These are phyloP conservation scores for Leptinotarsa undecemlineata DNA, from an alignment of 1,140 invertebrate genomes.

Conservation along the genomic window DNA sequence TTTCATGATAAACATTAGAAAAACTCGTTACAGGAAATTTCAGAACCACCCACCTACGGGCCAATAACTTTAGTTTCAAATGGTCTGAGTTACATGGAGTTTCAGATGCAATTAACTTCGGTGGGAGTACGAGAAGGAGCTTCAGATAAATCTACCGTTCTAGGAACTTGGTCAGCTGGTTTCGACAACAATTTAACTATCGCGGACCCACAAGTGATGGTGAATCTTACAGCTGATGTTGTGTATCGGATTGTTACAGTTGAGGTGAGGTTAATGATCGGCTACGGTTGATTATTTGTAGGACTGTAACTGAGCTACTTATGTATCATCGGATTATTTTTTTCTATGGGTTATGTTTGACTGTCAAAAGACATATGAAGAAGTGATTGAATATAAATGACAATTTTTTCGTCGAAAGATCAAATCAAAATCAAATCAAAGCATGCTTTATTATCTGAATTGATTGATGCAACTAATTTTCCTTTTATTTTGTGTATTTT, in stretches of 20 bases:
- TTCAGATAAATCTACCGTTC: slow-evolving; percentile 63
- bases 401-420: no score
- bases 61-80: slow-evolving; percentile 62
- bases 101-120: slow-evolving; percentile 69
- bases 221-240: slow-evolving; percentile 76
- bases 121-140: slow-evolving; percentile 67
- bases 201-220: slow-evolving; percentile 67
- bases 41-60: slow-evolving; percentile 68
- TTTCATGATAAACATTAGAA: neutral
- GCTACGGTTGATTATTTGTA: no score
- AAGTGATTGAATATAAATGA: no score
- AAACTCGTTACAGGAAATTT: neutral
- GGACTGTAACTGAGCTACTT: no score
- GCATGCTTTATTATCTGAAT: no score
- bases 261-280: slow-evolving; percentile 32
- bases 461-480: no score
- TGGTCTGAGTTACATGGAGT: slow-evolving; percentile 73
- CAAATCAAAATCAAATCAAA: no score
- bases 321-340: no score
- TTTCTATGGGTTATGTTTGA: no score
- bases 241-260: slow-evolving; percentile 56
- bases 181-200: slow-evolving; percentile 66
- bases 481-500: no score
- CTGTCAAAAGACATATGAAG: no score
- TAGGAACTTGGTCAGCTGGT: slow-evolving; percentile 73